phyloP scores from a whole-genome alignment of 2,888 invertebrate species.

The Muschampia plurimacula region DNA sequence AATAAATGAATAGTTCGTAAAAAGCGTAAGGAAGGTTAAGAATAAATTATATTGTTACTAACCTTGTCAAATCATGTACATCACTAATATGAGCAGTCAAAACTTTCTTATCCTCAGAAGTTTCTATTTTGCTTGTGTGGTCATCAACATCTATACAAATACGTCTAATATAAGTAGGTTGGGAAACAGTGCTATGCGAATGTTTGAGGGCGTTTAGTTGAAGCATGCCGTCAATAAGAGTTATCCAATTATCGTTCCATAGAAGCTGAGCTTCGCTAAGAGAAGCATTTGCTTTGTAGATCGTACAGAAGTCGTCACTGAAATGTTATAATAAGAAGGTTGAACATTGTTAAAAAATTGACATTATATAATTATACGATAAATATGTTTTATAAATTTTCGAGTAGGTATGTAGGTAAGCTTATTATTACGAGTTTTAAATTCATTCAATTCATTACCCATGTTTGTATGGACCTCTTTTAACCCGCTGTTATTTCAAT shows the following conservation, averaged over 20 bases:
- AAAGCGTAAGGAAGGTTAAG: too few relatives aligned
- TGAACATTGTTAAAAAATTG: not conserved
- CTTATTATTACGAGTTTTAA: too few relatives aligned
- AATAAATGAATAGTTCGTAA: too few relatives aligned
- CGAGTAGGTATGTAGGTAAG: too few relatives aligned
- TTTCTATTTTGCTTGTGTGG: not conserved
- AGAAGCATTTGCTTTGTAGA: constrained; percentile 25
- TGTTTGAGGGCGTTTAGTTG: constrained; percentile 18
- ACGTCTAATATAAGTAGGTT: constrained; percentile 24
- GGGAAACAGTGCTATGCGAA: not conserved
- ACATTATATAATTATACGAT: too few relatives aligned
- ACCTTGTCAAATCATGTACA: constrained; percentile 24
- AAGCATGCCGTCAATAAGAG: constrained; percentile 23
- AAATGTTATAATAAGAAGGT: not conserved
- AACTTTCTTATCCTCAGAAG: not conserved
- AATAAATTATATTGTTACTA: not conserved
- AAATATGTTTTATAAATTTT: too few relatives aligned
- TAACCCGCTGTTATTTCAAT: too few relatives aligned
- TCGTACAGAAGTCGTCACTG: constrained; percentile 14
- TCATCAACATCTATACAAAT: constrained; percentile 29
- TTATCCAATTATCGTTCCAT: constrained; percentile 23
- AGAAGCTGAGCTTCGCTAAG: constrained; percentile 22
- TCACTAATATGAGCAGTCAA: constrained; percentile 18
- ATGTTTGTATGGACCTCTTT: too few relatives aligned
- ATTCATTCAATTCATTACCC: too few relatives aligned